Conservation (phyloP, 2,888 invertebrate species). For the Caenorhabditis japonica region DNA sequence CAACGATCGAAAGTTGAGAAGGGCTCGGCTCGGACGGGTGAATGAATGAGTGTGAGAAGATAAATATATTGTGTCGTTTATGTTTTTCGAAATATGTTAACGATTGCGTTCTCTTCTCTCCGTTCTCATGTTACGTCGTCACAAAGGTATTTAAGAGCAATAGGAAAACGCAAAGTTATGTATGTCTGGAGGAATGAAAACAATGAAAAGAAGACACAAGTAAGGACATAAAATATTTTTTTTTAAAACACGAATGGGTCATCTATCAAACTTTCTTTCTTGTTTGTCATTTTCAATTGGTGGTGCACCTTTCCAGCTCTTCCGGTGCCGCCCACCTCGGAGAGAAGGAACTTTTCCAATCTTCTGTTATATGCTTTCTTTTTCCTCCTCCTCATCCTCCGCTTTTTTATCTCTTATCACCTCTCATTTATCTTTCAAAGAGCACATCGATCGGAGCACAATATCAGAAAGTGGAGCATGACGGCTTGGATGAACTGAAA, state of each 20-base stretch:
- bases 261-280: conserved; percentile 17
- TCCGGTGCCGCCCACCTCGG: neutral
- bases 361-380: too few species aligned
- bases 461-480: neutral
- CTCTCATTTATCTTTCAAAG: conserved; percentile 38
- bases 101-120: conserved; percentile 21
- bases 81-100: conserved; percentile 39
- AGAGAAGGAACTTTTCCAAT: conserved; percentile 4
- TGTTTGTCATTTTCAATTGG: conserved; percentile 12
- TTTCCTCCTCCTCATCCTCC: neutral
- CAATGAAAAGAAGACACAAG: conserved; percentile 7
- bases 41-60: conserved; percentile 11
- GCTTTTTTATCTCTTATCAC: conserved; percentile 17
- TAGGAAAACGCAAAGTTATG: neutral
- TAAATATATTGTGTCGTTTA: conserved; percentile 28
- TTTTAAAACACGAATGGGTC: too few species aligned
- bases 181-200: conserved; percentile 1
- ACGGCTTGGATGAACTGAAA: neutral
- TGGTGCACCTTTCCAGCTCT: neutral
- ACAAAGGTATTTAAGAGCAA: too few species aligned
- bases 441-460: conserved; percentile 25
- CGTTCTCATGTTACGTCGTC: too few species aligned
- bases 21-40: neutral
- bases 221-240: too few species aligned
- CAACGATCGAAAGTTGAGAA: neutral